Evolutionary conservation across 2,113 vertebrate species (phyloP).

Genomic region (Lucifuga dentata): DNA sequence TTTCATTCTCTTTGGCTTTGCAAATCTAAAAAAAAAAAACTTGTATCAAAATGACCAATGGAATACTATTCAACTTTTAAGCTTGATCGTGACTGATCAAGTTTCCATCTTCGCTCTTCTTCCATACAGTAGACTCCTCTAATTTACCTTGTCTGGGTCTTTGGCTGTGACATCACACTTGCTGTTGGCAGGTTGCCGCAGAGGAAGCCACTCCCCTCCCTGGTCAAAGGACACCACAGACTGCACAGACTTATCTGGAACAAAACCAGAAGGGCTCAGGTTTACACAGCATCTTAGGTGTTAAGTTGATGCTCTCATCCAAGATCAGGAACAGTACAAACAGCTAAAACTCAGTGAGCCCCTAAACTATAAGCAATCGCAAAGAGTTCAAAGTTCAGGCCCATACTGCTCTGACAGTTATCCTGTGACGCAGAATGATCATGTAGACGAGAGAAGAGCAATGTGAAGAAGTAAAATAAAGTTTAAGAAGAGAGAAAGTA

Average conservation of each 20-base stretch:
- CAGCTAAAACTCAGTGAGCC: neutral
- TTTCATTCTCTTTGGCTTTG: neutral
- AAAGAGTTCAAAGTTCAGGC: neutral
- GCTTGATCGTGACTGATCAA: neutral
- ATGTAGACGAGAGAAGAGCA: neutral
- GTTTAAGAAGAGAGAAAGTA: neutral
- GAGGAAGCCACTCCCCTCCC: slow-evolving; percentile 90
- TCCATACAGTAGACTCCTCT: neutral
- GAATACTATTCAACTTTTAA: neutral
- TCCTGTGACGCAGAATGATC: neutral
- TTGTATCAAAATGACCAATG: no score
- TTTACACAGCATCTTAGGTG: neutral
- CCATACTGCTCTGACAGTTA: neutral
- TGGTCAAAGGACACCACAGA: slow-evolving; percentile 92
- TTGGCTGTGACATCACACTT: slow-evolving; percentile 88
- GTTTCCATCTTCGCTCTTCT: neutral
- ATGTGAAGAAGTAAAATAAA: neutral
- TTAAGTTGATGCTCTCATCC: neutral
- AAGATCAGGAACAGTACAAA: neutral
- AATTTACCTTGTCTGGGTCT: slow-evolving; percentile 87
- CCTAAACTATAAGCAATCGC: neutral
- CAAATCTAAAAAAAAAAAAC: neutral
- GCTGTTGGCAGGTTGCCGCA: slow-evolving; percentile 87
- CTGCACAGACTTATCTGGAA: slow-evolving; percentile 88
- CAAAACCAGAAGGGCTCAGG: neutral